phyloP scores from a whole-genome alignment of 1,140 invertebrate species.

The Mesaphorura yosii region DNA sequence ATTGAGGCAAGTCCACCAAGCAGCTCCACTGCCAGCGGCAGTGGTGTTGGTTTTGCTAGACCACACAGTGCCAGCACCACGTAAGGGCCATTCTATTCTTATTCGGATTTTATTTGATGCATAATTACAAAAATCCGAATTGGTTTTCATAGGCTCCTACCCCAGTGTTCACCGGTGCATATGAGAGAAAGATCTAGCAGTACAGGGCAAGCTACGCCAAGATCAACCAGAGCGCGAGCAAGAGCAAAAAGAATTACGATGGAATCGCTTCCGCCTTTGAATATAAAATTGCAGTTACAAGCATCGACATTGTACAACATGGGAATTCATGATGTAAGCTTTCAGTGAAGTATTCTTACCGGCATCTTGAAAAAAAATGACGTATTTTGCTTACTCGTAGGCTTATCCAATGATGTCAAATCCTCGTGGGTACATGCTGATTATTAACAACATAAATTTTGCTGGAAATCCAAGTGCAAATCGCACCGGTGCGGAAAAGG shows the following conservation, averaged over 20 bases:
- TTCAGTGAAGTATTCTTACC: background rate
- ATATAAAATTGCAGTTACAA: background rate
- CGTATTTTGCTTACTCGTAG: background rate
- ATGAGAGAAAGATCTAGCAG: too few relatives aligned
- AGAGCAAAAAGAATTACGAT: background rate
- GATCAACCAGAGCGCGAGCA: background rate
- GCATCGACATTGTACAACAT: background rate
- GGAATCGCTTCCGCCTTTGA: constrained; percentile 1
- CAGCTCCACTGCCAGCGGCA: background rate
- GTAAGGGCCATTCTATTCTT: background rate
- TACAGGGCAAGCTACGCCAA: background rate
- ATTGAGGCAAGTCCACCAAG: background rate
- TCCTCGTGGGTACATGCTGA: constrained; percentile 45
- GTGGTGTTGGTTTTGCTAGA: background rate
- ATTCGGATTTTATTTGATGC: too few relatives aligned
- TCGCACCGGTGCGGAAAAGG: constrained; percentile 41
- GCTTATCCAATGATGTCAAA: constrained; percentile 42
- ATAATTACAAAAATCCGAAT: too few relatives aligned
- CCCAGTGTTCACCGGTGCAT: too few relatives aligned
- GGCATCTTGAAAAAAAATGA: background rate
- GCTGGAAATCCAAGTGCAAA: constrained; percentile 23
- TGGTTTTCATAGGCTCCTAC: too few relatives aligned
- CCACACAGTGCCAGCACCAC: background rate
- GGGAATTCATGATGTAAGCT: background rate
- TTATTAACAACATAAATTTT: constrained; percentile 47